Conservation (phyloP, 2,888 invertebrate genomes). For the Pteria penguin region DNA sequence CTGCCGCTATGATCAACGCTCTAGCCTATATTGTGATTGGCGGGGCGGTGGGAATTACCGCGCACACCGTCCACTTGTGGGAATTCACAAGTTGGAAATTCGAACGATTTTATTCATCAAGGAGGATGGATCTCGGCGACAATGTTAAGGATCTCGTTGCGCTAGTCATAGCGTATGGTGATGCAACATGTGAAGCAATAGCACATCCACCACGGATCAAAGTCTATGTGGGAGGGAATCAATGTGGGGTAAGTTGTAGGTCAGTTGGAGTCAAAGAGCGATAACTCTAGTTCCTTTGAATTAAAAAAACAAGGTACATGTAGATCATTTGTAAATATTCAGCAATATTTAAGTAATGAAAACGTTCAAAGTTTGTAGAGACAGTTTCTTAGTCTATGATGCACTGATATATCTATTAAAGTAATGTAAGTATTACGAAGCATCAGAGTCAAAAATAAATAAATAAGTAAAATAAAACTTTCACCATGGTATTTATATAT, state of each 20-base stretch:
- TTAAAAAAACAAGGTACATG: neutral
- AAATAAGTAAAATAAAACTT: no score
- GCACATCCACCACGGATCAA: neutral
- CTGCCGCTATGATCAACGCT: neutral
- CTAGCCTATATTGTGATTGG: neutral
- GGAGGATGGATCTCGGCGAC: neutral
- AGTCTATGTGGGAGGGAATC: neutral
- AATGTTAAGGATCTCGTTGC: neutral
- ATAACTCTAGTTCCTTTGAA: neutral
- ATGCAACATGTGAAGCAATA: neutral
- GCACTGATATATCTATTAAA: no score
- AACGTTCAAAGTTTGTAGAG: no score
- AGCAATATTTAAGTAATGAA: no score
- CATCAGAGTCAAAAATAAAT: no score
- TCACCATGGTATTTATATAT: no score
- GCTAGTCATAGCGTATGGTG: neutral
- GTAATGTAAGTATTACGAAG: no score
- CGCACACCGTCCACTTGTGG: neutral
- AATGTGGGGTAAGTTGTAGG: no score
- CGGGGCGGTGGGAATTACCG: neutral
- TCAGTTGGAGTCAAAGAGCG: neutral
- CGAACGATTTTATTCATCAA: neutral
- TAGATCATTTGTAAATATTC: neutral
- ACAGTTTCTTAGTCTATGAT: no score
- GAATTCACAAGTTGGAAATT: neutral